Evolutionary conservation across 2,113 vertebrate genomes (phyloP), one percentile per base, ranked within the genome.

Genomic region (Laticauda colubrina): DNA sequence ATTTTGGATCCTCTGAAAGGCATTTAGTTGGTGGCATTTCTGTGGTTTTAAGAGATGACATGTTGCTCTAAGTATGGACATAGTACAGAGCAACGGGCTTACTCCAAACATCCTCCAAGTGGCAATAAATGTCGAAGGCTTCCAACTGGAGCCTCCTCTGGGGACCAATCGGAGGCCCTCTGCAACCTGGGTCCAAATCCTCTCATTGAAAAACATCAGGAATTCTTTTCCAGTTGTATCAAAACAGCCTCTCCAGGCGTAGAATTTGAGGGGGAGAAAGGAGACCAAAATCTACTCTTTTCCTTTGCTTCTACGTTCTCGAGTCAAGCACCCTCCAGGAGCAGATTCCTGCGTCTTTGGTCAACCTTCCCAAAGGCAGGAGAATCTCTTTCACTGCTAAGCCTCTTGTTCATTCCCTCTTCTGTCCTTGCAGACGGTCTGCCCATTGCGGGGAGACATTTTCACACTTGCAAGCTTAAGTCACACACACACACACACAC

Each of bases 381-480:
- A 64, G 26, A 39, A 0, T 85, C 61, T 94, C 92, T 91, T 53
- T 1, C 0, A 85, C 45, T 87, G 59, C 94, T 90, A 94, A 85
- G 92, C 88, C 89, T 92, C 34, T 95, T 93, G 90, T 7, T 85
- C 15, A 94, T 94, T 90, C 94, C 90, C 81, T 89, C 75, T 94
- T 92, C 94, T 15, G 95, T 69, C 92, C 90, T 89, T 89, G 91
- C 59, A 69, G 87, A 90, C 57, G 85, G 93, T 92, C 94, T 64
- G 91, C 43, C 95, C 94, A 53, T 92, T 88, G 89, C 89, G 95
- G 21, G 93, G 94, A 95, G 95, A 96, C 93, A 92, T 95, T 94
- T 95, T 96, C 96, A 96, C 95, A 96, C 95, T 94, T 88, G 89
- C 91, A 95, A 97, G 95, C 92, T 96, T 48, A 89, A 96, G 94